These are phyloP conservation scores for Drosophila histrio DNA, from an alignment of 2,888 invertebrate species.

Conservation along the genomic window DNA sequence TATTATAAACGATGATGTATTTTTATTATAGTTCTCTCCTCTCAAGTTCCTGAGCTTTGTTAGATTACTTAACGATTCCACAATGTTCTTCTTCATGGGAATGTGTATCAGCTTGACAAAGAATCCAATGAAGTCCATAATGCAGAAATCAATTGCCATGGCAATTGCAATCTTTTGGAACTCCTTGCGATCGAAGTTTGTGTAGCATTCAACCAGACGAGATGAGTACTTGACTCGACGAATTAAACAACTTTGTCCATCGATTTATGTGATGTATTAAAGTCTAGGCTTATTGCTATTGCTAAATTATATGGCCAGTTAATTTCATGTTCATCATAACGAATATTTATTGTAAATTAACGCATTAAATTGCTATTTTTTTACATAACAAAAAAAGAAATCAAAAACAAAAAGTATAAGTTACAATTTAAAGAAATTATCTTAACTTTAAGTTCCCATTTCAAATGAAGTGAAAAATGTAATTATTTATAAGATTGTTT, in stretches of 20 bases:
- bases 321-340: too few species aligned
- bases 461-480: too few species aligned
- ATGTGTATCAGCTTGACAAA: constrained; percentile 99
- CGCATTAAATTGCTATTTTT: too few species aligned
- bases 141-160: constrained; percentile 99
- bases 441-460: too few species aligned
- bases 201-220: constrained; percentile 98
- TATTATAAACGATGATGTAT: constrained; percentile 50
- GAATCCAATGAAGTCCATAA: constrained; percentile 99
- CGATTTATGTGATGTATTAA: neutral
- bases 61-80: constrained; percentile 88
- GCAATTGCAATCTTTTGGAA: constrained; percentile 99
- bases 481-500: too few species aligned
- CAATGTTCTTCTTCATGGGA: constrained; percentile 98
- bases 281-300: too few species aligned
- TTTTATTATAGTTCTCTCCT: constrained; percentile 23
- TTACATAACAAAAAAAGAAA: too few species aligned
- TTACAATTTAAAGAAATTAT: too few species aligned
- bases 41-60: constrained; percentile 6
- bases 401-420: too few species aligned
- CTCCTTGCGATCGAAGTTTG: constrained; percentile 99
- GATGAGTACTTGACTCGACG: constrained; percentile 98
- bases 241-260: constrained; percentile 98
- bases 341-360: too few species aligned
- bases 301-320: too few species aligned